Evolutionary conservation across 1,140 invertebrate species (phyloP), one percentile per base, ranked within the genome.

Genomic region (Ectropis grisescens): DNA sequence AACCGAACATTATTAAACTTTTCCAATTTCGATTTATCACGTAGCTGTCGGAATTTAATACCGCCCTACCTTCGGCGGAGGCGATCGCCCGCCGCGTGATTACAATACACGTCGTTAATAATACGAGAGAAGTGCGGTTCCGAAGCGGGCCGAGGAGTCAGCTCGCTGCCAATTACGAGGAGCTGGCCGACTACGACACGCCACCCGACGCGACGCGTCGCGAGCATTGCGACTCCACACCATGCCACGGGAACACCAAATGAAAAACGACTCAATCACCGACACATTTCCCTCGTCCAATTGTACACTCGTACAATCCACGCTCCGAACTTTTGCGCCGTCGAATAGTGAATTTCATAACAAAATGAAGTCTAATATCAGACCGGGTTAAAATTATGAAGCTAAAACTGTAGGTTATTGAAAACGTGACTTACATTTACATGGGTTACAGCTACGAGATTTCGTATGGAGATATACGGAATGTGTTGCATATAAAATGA

Each of bases 21-120:
- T 81, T 81, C 76, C 76, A 81, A 81, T 81, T 81, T 81, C 76
- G 76, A 81, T 81, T 81, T 81, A 81, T 81, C 76, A 81, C 76
- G 76, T 81, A 81, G 76, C 76, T 81, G 76, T 81, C 76, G 76
- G 76, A 81, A 81, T 81, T 81, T 81, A 81, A 81, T 81, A 81
- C 76, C 76, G 69, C 72, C 72, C 72, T 76, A 81, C 76, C 76
- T 81, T 81, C 70, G 66, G 54, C 69, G 74, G 64, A 75, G 75
- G 72, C 72, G 76, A 78, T 78, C 72, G 76, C 70, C 69, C 59
- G 67, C 72, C 71, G 72, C 70, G 66, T 71, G 72, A 78, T 78
- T 76, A 81, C 76, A 81, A 81, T 81, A 81, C 71, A 80, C 69
- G 59, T 72, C 66, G 75, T 75, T 78, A 80, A 78, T 80, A 80